Base-by-base conservation (phyloP, 2,888 invertebrate species). In the Rutpela maculata region DNA sequence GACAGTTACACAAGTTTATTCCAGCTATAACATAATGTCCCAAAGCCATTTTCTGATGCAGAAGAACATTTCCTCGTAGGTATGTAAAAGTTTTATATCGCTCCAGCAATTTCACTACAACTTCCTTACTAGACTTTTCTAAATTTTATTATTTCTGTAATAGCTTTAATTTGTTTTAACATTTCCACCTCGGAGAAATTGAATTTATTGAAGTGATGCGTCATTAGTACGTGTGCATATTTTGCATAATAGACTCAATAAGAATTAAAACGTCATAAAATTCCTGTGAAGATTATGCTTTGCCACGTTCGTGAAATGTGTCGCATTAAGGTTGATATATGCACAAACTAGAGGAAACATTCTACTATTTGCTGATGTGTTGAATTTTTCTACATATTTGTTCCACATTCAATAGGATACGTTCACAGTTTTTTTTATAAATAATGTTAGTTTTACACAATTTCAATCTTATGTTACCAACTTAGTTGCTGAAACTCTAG, bases 41-140 rank as follows among this genome's bases (percentile, higher is more conserved):
- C n/a, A 15, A 15, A 50, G 15, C n/a, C 50, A 7, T 50, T 50
- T 50, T 50, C 50, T 50, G 50, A 50, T 50, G 50, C 50, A 50
- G 3, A n/a, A 50, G 50, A n/a, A 50, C 50, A 50, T 50, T 50
- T 50, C 50, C 50, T 50, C 50, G 1, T 50, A 50, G 50, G 50
- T 50, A 50, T 50, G 50, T 50, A 50, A n/a, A 50, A 50, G 50
- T 50, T 50, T 50, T 50, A 50, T 50, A n/a, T 50, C n/a, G n/a
- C 50, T 50, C 50, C n/a, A n/a, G 15, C 50, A n/a, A 50, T 50
- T 50, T 50, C n/a, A 50, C n/a, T 50, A 50, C 31, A 9, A 35
- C 50, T 50, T 50, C 50, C 50, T 50, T 50, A n/a, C 50, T 50
- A n/a, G 50, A 50, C n/a, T 50, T 50, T 50, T 50, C n/a, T 3